Evolutionary conservation across 1,140 invertebrate species (phyloP).

Genomic region (Zaprionus ghesquierei): DNA sequence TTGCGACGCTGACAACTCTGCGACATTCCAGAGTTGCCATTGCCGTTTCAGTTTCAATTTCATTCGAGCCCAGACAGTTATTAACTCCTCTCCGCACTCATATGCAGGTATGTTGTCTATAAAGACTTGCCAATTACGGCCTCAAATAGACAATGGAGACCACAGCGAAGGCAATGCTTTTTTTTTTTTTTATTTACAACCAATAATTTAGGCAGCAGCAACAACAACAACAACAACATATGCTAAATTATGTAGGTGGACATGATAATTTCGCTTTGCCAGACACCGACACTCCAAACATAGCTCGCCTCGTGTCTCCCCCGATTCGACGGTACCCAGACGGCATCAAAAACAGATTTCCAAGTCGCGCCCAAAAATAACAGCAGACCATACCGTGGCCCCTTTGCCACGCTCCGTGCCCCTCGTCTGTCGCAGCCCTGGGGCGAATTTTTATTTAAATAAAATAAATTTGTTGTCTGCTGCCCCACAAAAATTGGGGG

Average conservation of each 20-base stretch:
- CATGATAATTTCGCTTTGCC: constrained; percentile 67
- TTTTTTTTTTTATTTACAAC: constrained; percentile 76
- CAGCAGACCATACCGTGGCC: constrained; percentile 26
- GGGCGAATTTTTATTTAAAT: constrained; percentile 68
- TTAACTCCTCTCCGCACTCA: constrained; percentile 11
- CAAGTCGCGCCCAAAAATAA: constrained; percentile 69
- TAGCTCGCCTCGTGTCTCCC: constrained; percentile 31
- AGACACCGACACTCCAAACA: constrained; percentile 50
- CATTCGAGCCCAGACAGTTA: constrained; percentile 16
- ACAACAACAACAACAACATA: constrained; percentile 50
- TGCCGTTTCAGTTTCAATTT: background rate
- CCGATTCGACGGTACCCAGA: constrained; percentile 3
- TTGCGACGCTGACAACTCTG: constrained; percentile 16
- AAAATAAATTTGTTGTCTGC: constrained; percentile 72
- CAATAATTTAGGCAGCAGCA: constrained; percentile 66
- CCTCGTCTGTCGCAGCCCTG: constrained; percentile 34
- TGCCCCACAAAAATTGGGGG: constrained; percentile 32
- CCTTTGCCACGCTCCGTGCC: background rate
- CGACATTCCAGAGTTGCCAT: background rate
- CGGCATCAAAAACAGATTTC: constrained; percentile 37
- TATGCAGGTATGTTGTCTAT: constrained; percentile 1
- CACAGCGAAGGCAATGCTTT: constrained; percentile 46
- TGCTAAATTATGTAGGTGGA: constrained; percentile 78
- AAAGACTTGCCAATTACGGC: constrained; percentile 59
- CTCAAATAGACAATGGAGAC: constrained; percentile 45